phyloP scores from a whole-genome alignment of 2,797 vertebrate species.

The Chelidonichthys spinosus region DNA sequence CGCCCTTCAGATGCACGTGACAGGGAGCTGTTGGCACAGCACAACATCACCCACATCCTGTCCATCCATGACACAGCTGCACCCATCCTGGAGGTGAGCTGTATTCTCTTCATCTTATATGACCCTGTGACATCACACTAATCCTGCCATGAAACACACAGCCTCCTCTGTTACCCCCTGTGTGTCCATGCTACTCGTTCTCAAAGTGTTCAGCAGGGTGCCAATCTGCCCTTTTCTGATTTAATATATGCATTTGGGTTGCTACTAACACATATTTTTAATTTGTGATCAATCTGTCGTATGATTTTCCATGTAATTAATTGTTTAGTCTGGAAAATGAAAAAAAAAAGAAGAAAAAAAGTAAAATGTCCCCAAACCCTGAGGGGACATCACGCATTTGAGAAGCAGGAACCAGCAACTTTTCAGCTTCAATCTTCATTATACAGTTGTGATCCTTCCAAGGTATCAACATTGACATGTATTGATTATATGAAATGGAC shows the following conservation, averaged over 20 bases:
- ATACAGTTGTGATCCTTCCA: neutral
- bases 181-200: slow-evolving; percentile 32
- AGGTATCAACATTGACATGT: neutral
- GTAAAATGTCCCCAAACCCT: neutral
- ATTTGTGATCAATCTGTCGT: neutral
- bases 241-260: neutral
- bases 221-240: neutral
- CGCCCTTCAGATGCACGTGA: slow-evolving; percentile 87
- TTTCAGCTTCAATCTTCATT: neutral
- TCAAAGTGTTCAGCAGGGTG: slow-evolving; percentile 44
- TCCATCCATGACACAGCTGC: slow-evolving; percentile 91
- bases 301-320: neutral
- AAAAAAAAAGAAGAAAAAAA: neutral
- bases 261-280: neutral
- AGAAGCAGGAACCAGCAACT: neutral
- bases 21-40: slow-evolving; percentile 78
- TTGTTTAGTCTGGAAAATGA: neutral
- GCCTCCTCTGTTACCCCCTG: neutral
- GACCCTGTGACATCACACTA: slow-evolving; percentile 16
- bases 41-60: slow-evolving; percentile 94
- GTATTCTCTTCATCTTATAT: neutral
- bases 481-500: slow-evolving; percentile 37
- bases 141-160: neutral
- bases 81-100: slow-evolving; percentile 92
- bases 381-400: neutral